Conservation (phyloP, 2,797 vertebrate species). For the Sardinella longiceps region DNA sequence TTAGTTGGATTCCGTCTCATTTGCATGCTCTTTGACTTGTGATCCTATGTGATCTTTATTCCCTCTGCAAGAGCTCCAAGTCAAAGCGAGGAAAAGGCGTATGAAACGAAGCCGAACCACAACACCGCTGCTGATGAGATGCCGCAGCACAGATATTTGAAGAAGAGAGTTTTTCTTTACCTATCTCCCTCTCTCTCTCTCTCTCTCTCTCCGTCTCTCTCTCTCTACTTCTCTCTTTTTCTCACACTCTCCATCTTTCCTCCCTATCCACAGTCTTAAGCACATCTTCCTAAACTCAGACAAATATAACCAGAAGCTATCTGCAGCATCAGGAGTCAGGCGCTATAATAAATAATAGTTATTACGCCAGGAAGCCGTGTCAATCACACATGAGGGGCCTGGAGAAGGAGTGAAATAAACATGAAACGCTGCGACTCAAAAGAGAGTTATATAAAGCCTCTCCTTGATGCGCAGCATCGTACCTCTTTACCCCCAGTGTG, state of each 20-base stretch:
- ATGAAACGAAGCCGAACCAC: conserved; percentile 71
- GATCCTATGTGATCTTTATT: conserved; percentile 79
- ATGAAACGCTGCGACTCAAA: conserved; percentile 80
- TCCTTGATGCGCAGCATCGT: conserved; percentile 79
- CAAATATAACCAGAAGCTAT: conserved; percentile 83
- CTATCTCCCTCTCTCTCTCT: conserved; percentile 39
- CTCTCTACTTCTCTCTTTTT: conserved; percentile 67
- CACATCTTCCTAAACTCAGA: conserved; percentile 80
- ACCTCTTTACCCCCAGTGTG: conserved; percentile 81
- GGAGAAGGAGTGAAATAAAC: conserved; percentile 78
- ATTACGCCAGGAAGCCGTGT: conserved; percentile 80
- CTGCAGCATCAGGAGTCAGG: conserved; percentile 74
- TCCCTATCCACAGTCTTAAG: conserved; percentile 41
- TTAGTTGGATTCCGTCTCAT: conserved; percentile 30
- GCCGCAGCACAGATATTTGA: conserved; percentile 68
- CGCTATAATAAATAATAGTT: conserved; percentile 81
- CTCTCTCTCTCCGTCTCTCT: conserved; percentile 28
- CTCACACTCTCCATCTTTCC: not conserved
- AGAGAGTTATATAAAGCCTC: conserved; percentile 84
- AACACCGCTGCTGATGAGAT: conserved; percentile 76
- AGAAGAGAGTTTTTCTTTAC: conserved; percentile 76
- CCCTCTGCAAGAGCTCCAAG: conserved; percentile 76
- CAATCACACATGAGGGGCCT: conserved; percentile 78
- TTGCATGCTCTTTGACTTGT: conserved; percentile 66
- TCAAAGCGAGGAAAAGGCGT: conserved; percentile 58